Conservation (phyloP, 2,113 vertebrate species). For the Phaethon lepturus region DNA sequence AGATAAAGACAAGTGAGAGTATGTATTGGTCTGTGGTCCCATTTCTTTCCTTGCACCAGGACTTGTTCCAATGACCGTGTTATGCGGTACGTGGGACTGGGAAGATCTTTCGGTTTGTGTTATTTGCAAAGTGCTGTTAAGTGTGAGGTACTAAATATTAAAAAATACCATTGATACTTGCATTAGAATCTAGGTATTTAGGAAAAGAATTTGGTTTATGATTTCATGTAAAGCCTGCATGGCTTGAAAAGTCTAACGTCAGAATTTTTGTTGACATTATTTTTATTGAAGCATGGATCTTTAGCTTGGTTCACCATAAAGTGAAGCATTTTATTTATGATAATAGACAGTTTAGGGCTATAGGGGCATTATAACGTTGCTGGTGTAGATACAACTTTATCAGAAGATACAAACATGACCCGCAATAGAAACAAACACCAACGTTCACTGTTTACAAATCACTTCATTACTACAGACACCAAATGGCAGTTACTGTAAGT, state of each 20-base stretch:
- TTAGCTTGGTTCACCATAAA: conserved; percentile 72
- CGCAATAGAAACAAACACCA: conserved; percentile 77
- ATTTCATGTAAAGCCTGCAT: not conserved
- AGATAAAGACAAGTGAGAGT: not conserved
- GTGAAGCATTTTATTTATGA: conserved; percentile 69
- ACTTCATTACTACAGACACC: conserved; percentile 83
- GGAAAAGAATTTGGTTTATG: not conserved
- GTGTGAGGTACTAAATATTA: not conserved
- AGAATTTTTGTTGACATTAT: conserved; percentile 65
- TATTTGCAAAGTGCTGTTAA: not conserved
- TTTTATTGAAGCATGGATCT: conserved; percentile 83
- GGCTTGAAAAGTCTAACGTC: conserved; percentile 11
- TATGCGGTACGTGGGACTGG: not conserved
- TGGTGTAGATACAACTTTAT: conserved; percentile 79
- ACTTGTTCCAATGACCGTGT: accelerated
- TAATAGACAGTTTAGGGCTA: conserved; percentile 71
- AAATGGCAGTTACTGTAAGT: conserved; percentile 83
- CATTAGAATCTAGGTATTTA: not conserved
- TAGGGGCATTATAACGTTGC: conserved; percentile 75
- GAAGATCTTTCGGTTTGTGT: not conserved
- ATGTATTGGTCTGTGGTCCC: accelerated
- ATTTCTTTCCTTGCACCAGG: not conserved
- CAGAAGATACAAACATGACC: conserved; percentile 78
- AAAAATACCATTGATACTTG: not conserved
- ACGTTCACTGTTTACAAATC: conserved; percentile 81